Evolutionary conservation across 2,888 invertebrate species (phyloP), one percentile per base, ranked within the genome.

Genomic region (Aleiodes alternator): DNA sequence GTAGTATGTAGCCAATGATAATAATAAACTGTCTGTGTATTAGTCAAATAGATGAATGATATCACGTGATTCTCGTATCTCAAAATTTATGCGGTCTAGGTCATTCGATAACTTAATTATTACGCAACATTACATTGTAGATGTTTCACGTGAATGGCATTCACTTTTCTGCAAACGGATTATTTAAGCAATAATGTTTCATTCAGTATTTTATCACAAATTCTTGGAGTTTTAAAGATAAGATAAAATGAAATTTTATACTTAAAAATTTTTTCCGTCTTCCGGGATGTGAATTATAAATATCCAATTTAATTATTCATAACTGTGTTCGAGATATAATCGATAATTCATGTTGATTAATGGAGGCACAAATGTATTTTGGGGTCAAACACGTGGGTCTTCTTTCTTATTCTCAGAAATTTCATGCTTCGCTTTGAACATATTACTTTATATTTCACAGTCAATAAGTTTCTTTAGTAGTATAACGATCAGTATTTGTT

Each of bases 11-110:
- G 4, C 11, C 9, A 43, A 59, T 12, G 59, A 34, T 59, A 59
- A 38, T 59, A 59, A 59, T 59, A 34, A 59, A 59, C 34, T n/a
- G n/a, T 7, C n/a, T 23, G 34, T 11, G 31, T 9, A 57, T 29
- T 12, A 29, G 23, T 23, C 11, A 34, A 34, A 59, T 31, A 38
- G 59, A 59, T 59, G 34, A 59, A 59, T 59, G 34, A 11, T 59
- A 34, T 6, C n/a, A 29, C 31, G 59, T 59, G 14, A 59, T 59
- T 23, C 34, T 57, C 59, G n/a, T 59, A 59, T 59, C 59, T 59
- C 34, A 29, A 34, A 34, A 59, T 59, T 59, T 34, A 59, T 59
- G 34, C 34, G 31, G 59, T 59, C 59, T 59, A 59, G 34, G 59
- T 59, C 59, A 34, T 59, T 12, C 11, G 9, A 31, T n/a, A 43